Percentiles rank a stretch among this genome's conserved stretches.
Conservation (phyloP, 2,113 vertebrate species). For the Chroicocephalus ridibundus region DNA sequence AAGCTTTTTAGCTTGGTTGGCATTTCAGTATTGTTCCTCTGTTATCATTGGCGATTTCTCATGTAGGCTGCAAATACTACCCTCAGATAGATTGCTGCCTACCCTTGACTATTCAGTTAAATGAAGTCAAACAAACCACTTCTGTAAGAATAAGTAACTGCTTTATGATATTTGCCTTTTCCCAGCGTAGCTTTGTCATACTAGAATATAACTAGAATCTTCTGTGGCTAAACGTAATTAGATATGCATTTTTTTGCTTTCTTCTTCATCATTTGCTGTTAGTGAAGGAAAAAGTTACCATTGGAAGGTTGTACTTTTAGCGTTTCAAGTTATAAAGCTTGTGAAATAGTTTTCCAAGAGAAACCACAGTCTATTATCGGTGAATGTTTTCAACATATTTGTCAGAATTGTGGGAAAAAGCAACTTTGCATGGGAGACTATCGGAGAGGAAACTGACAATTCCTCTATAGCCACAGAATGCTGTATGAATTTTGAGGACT, state of each 20-base stretch:
- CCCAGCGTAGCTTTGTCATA: not conserved
- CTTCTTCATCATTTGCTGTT: not conserved
- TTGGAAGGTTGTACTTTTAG: not conserved
- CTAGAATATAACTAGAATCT: not conserved
- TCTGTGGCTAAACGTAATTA: not conserved
- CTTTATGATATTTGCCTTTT: not conserved
- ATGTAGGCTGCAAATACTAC: not conserved
- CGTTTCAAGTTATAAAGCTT: not conserved
- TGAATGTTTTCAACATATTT: not conserved
- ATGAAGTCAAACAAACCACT: not conserved
- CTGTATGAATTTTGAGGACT: not conserved
- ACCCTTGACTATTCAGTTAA: not conserved
- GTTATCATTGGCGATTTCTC: not conserved
- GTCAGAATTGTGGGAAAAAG: not conserved
- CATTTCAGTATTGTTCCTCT: not conserved
- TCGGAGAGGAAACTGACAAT: not conserved
- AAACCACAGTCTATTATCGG: not conserved
- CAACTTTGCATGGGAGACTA: not conserved
- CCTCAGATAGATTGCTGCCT: not conserved
- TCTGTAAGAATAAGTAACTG: not conserved
- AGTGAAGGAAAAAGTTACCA: not conserved
- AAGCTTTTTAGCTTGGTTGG: not conserved
- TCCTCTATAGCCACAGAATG: not conserved
- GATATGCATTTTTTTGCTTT: not conserved
- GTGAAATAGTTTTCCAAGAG: not conserved